Percentiles rank a stretch among this genome's conserved stretches.
Evolutionary conservation across 2,113 vertebrate genomes (phyloP).

Genomic region (Lucifuga dentata): DNA sequence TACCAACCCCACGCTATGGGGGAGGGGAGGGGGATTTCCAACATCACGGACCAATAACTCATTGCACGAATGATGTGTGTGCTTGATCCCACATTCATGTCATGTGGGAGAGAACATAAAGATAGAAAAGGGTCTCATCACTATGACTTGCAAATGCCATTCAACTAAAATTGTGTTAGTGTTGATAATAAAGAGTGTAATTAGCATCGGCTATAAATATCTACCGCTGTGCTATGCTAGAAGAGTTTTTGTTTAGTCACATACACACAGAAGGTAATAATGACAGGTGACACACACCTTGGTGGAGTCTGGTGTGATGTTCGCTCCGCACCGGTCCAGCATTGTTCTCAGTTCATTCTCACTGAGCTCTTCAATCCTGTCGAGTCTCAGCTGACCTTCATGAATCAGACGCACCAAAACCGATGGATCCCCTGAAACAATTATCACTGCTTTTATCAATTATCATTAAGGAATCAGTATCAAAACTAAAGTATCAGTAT

Average conservation of each 20-base stretch:
- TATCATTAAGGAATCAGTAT: too few relatives aligned
- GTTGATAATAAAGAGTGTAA: too few relatives aligned
- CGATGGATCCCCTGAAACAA: slow-evolving; percentile 86
- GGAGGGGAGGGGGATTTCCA: background rate
- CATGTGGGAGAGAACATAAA: too few relatives aligned
- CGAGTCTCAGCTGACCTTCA: slow-evolving; percentile 87
- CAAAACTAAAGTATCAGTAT: too few relatives aligned
- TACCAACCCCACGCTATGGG: background rate
- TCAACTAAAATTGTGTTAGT: too few relatives aligned
- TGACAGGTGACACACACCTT: slow-evolving; percentile 77
- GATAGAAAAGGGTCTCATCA: too few relatives aligned
- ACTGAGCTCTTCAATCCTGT: slow-evolving; percentile 86
- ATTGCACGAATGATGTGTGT: slow-evolving; percentile 6
- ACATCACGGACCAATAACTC: background rate
- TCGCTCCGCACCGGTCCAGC: slow-evolving; percentile 84
- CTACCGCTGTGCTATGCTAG: too few relatives aligned
- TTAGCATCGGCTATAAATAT: too few relatives aligned
- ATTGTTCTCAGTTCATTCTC: slow-evolving; percentile 86
- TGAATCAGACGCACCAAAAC: slow-evolving; percentile 90
- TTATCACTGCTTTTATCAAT: background rate
- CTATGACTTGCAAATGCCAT: too few relatives aligned
- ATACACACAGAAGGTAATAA: background rate
- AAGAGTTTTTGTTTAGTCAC: too few relatives aligned
- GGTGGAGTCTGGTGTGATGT: slow-evolving; percentile 72
- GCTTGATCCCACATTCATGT: background rate